Base-by-base conservation (phyloP, 2,113 vertebrate genomes). In the Podarcis cretensis region DNA sequence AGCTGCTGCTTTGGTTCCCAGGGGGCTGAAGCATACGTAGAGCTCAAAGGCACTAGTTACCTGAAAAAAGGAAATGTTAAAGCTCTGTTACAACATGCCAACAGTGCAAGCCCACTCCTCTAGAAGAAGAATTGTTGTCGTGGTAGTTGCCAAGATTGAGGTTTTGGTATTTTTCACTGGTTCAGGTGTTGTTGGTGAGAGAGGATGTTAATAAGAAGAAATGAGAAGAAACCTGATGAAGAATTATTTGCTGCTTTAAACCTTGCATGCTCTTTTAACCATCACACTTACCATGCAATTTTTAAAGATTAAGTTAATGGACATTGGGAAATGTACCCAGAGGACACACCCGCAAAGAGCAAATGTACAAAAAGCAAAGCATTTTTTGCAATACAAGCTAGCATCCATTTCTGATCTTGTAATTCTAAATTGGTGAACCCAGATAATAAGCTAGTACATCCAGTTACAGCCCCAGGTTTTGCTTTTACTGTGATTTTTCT, bases 21-120 rank as follows among this genome's bases (percentile, higher is more conserved):
- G 92, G 0, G 98, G 98, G 93, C 98, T 99, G 97, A 98, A 99
- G 95, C 99, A 99, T 79, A 99, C 94, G 89, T 99, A 99, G 93
- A 99, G 98, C 95, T 99, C 99, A 21, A 99, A 99, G 90, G 98
- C 99, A 8, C 97, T 98, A 0, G 99, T 99, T 84, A 99, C 98
- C 99, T 99, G 94, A 20, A 86, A 10, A 35, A 92, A 89, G 86
- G 68, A 90, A 59, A 89, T 80, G 6, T 89, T 59, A 69, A 83
- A 27, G 91, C 6, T 8, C 0, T 35, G 77, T 85, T 83, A 83
- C 74, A 23, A 10, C 25, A 57, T 57, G 48, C 27, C 37, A 18
- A 9, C 32, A 35, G 16, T 69, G 35, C 77, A 74, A 40, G 59
- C 25, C 32, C 32, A 12, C 5, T 57, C 32, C 6, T 69, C 37